Base-by-base conservation (phyloP, 2,888 invertebrate genomes). In the Drosophila meridionalis region DNA sequence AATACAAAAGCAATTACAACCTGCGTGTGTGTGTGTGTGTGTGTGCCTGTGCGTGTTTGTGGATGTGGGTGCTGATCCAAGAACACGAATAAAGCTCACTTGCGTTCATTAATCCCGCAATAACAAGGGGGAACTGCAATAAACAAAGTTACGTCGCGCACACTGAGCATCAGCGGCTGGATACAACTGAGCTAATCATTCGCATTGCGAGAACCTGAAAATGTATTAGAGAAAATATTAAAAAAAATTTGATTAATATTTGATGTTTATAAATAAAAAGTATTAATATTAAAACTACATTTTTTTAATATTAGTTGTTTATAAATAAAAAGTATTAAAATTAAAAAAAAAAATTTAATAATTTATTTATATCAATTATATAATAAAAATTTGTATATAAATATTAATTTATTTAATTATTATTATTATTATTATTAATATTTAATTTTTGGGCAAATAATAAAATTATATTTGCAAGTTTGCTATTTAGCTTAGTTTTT, bases 31-130 rank as follows among this genome's bases (percentile, higher is more conserved):
- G 34, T 42, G 48, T 28, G 30, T 53, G 47, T 40, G 56, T 48
- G 26, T n/a, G 8, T 58, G 42, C 28, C 42, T 32, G 28, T 26
- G 28, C 38, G 45, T 42, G 62, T 38, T 45, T 53, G 50, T 56
- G 56, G 40, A 59, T 50, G 58, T 64, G 73, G 62, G 62, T 66
- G 66, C 71, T 83, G 89, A 81, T 81, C 89, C 89, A 80, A 75
- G 59, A 72, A 68, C 69, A 77, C 78, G 64, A 76, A 78, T 78
- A 62, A 59, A 82, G 75, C 83, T 72, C 86, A 73, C 69, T 74
- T 81, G 70, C 73, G 69, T 76, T 87, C 79, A 81, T 89, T 78
- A 79, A 71, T 73, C 34, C 59, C 52, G 40, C 56, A 48, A 30
- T 57, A 62, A 65, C 67, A 69, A 68, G 52, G 50, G 34, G 12